Evolutionary conservation across 2,888 invertebrate species (phyloP), one percentile per base, ranked within the genome.

Genomic region (Ferdinandea cuprea): DNA sequence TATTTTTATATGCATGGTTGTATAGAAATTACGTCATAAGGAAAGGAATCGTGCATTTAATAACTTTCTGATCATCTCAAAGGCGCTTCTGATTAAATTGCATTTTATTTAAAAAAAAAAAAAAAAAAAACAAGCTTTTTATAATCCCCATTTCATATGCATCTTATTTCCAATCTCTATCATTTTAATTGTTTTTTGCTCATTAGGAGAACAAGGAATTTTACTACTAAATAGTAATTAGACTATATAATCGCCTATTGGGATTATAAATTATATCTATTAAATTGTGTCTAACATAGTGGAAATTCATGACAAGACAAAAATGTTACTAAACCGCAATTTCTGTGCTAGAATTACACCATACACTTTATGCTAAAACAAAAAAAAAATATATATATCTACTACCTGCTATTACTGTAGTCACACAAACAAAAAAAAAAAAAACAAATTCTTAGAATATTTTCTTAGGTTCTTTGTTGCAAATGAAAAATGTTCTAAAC

Each of bases 1-100:
- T 37, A 15, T n/a, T 44, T 37, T 25, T n/a, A 56, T 11, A 35
- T 68, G 76, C 76, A 76, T 76, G 68, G 35, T 76, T 59, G 52
- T 59, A 59, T n/a, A 46, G 42, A 50, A 58, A n/a, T n/a, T 52
- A 44, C 40, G 28, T 61, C 6, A 40, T 11, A 35, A 35, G 25
- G 56, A 59, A 59, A n/a, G 15, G 15, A 56, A 44, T 46, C 21
- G 19, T 48, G 32, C 50, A 37, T 40, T 40, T 13, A 21, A 66
- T 9, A 46, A 19, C 32, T 52, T 21, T 52, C 15, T 21, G 11
- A n/a, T 35, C 19, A 13, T 52, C 58, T 42, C n/a, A 40, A 13
- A 69, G 28, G 17, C 40, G 72, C 61, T 72, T 72, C n/a, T 7
- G 25, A 11, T 44, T 63, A 35, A 37, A 66, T 74, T 74, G 73